Conservation (phyloP, 2,113 vertebrate genomes). For the Syngnathus scovelli region DNA sequence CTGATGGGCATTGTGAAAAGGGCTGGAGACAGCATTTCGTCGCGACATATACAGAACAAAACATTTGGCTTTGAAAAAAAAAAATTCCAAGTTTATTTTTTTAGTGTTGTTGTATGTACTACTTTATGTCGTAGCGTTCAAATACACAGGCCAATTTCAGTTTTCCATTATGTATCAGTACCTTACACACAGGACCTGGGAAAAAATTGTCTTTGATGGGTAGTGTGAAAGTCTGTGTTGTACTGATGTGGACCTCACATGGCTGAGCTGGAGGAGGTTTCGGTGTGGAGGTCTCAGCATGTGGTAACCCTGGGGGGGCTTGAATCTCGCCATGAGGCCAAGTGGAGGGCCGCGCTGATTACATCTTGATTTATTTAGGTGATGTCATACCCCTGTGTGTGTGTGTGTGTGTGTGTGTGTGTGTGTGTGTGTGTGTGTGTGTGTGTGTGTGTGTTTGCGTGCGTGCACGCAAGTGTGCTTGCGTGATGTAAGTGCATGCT, state of each 20-base stretch:
- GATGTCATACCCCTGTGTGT: constrained; percentile 29
- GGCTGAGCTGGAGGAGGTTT: constrained; percentile 10
- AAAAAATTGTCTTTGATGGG: not conserved
- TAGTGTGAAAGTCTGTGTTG: not conserved
- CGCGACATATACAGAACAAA: too few species aligned
- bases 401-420: not conserved
- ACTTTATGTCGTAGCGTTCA: not conserved
- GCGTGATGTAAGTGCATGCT: constrained; percentile 36
- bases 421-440: constrained; percentile 14
- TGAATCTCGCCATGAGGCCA: constrained; percentile 12
- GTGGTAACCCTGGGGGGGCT: constrained; percentile 35
- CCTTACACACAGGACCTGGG: not conserved
- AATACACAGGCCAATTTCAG: not conserved
- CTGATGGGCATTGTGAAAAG: not conserved
- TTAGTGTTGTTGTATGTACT: too few species aligned
- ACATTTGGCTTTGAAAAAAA: too few species aligned
- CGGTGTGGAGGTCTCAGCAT: constrained; percentile 31
- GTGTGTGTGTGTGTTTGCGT: too few species aligned
- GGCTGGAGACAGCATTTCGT: not conserved
- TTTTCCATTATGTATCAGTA: not conserved
- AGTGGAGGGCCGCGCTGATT: constrained; percentile 19
- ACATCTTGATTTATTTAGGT: constrained; percentile 53
- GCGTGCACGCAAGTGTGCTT: too few species aligned
- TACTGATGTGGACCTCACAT: not conserved
- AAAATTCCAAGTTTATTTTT: too few species aligned